phyloP scores from a whole-genome alignment of 2,888 invertebrate genomes.

The Thyatira batis region DNA sequence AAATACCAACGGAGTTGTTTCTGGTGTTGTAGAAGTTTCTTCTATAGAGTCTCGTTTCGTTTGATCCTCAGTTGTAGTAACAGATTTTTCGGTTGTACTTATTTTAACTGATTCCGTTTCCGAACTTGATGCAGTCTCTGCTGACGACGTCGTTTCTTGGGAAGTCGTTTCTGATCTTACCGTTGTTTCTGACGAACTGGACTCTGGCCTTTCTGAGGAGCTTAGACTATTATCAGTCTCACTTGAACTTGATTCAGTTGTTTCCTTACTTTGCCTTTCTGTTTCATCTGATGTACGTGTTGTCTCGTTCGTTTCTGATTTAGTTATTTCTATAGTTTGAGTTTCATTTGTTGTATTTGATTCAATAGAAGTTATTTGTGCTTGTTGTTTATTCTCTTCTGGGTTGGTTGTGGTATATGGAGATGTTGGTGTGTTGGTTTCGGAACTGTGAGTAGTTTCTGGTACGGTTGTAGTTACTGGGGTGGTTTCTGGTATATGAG shows the following conservation, averaged over 20 bases:
- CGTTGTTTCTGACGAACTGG: not conserved
- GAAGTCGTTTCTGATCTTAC: not conserved
- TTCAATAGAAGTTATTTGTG: not conserved
- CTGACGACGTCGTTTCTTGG: not conserved
- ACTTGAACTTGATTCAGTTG: not conserved
- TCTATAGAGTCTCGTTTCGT: not conserved
- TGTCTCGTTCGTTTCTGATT: not conserved
- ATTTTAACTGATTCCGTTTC: not conserved
- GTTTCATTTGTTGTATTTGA: not conserved
- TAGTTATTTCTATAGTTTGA: not conserved
- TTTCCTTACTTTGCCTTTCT: not conserved
- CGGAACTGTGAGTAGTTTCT: not conserved
- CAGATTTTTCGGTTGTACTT: not conserved
- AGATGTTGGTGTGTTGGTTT: not conserved
- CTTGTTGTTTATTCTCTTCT: not conserved
- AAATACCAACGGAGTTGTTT: not conserved
- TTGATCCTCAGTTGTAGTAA: not conserved
- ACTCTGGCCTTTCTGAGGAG: constrained; percentile 1
- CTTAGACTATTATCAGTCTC: not conserved
- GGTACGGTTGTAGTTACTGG: constrained; percentile 5
- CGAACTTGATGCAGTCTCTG: not conserved
- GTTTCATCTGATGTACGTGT: not conserved
- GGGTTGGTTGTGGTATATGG: not conserved
- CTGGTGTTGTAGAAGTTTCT: not conserved
- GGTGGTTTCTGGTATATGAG: constrained; percentile 3